These are phyloP conservation scores for Drosophila varians DNA, from an alignment of 1,140 invertebrate species.

Conservation along the genomic window DNA sequence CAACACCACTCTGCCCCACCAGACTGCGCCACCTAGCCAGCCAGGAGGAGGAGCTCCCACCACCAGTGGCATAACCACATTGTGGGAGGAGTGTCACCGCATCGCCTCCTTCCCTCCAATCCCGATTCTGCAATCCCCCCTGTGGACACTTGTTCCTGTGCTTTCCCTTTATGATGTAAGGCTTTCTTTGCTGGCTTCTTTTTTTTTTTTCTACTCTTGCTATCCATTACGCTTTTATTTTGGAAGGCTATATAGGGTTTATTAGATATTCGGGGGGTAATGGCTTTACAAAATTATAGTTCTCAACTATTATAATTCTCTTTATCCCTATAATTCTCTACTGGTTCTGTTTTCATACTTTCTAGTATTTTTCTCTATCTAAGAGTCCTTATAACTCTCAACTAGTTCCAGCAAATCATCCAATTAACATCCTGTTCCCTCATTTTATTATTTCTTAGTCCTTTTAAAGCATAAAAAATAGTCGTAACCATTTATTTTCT, in stretches of 20 bases:
- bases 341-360: no score
- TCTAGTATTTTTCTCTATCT: no score
- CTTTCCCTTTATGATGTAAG: conserved; percentile 32
- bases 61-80: conserved; percentile 47
- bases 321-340: no score
- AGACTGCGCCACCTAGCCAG: no score
- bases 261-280: no score
- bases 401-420: not conserved
- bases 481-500: not conserved
- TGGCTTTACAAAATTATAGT: no score
- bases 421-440: no score
- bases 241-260: not conserved
- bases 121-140: not conserved
- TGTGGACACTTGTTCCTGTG: conserved; percentile 31
- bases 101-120: conserved; percentile 6
- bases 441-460: no score
- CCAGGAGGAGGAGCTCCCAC: no score
- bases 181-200: conserved; percentile 26
- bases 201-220: conserved; percentile 19
- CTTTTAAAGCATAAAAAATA: not conserved
- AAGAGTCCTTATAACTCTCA: not conserved
- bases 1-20: conserved; percentile 1
- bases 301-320: no score
- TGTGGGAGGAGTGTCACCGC: conserved; percentile 29
- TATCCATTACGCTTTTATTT: conserved; percentile 2